Base-by-base conservation (phyloP, 2,888 invertebrate species). In the Cephus spinipes region DNA sequence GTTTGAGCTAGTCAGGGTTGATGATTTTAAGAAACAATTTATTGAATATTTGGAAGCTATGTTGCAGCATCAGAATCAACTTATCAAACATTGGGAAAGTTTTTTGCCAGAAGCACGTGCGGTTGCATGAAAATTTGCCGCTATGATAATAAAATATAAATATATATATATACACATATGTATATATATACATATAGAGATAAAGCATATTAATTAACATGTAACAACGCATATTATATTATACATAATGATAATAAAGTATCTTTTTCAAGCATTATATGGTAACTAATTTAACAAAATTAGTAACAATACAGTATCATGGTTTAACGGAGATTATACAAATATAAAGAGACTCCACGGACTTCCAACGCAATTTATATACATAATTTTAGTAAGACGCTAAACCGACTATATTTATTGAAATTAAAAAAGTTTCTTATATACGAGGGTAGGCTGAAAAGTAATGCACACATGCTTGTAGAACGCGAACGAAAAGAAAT, bases 71-170 rank as follows among this genome's bases (percentile, higher is more conserved):
- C 99, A 99, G 92, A 97, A 98, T 73, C 94, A 98, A 96, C 93
- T 98, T 73, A 96, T 97, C 85, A 97, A 97, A 91, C 96, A 96
- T 92, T 98, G 99, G 99, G 98, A 99, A 92, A 95, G 96, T 33
- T 99, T 99, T 93, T 93, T 98, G 85, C 99, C 99, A 0, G 98
- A 98, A 92, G 98, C 98, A 33, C 96, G 97, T 90, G 96, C 97
- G 84, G 97, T 98, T 92, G 96, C 95, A 93, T 97, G 95, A 96
- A 86, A 73, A 69, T 30, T 79, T 74, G 73, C 40, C 76, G 73
- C 68, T 31, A 74, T 40, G 34, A 75, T 36, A 74, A 69, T 76
- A 77, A 78, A 30, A 36, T n/a, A 76, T 68, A 69, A 76, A 69
- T 30, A 31, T 31, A 31, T 69, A 31, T 12, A 15, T 69, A 69